Conservation (phyloP, 53 echinoderm and acorn worm species). For the Echinarachnius parma region DNA sequence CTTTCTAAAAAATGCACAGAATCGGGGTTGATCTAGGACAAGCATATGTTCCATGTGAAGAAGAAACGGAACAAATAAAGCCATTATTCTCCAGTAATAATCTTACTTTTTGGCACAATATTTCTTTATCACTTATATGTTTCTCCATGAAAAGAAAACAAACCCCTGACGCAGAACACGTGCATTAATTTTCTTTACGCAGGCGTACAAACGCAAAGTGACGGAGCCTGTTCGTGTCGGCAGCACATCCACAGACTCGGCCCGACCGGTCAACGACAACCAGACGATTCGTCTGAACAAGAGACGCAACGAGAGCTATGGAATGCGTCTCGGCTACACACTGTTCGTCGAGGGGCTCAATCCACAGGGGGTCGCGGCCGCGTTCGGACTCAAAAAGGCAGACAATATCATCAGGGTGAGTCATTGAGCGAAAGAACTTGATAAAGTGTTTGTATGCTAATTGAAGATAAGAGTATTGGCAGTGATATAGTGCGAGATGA, state of each 20-base stretch:
- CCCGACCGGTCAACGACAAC: neutral
- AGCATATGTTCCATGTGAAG: too few relatives aligned
- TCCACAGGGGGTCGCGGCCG: constrained; percentile 74
- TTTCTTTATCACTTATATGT: too few relatives aligned
- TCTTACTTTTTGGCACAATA: too few relatives aligned
- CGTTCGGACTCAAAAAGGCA: constrained; percentile 63
- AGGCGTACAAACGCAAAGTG: constrained; percentile 34
- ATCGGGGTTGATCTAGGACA: too few relatives aligned
- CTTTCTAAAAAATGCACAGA: too few relatives aligned
- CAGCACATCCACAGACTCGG: neutral
- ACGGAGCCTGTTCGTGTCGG: neutral
- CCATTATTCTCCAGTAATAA: too few relatives aligned
- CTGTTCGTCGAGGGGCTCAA: constrained; percentile 79
- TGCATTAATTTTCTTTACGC: neutral
- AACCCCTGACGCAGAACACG: too few relatives aligned
- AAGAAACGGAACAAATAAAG: too few relatives aligned
- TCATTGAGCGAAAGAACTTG: neutral
- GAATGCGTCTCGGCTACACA: constrained; percentile 83
- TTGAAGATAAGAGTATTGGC: too few relatives aligned
- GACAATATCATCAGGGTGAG: constrained; percentile 81
- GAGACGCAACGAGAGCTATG: constrained; percentile 78
- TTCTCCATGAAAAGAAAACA: too few relatives aligned
- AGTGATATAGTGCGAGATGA: too few relatives aligned
- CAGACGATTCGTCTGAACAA: constrained; percentile 56
- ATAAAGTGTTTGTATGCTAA: too few relatives aligned